A percentile compares a stretch with the other conserved stretches of the same genome.
phyloP scores from a whole-genome alignment of 2,113 vertebrate genomes.

The Potamarius usumacintae region DNA sequence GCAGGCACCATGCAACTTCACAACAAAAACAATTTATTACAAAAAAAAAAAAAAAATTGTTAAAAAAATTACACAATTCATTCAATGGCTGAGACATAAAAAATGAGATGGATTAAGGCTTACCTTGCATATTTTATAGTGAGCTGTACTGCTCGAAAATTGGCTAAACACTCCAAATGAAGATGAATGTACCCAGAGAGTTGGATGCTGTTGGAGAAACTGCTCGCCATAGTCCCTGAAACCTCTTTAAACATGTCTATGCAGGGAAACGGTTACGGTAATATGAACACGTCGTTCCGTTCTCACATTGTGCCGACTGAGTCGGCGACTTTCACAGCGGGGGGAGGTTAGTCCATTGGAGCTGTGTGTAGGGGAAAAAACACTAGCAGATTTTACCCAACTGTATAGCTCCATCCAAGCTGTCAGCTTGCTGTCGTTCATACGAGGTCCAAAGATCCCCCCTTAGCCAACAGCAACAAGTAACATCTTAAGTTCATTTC shows the following conservation, averaged over 20 bases:
- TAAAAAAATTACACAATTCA: constrained; percentile 7
- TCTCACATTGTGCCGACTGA: constrained; percentile 31
- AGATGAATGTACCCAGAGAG: constrained; percentile 27
- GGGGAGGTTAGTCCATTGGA: constrained; percentile 20
- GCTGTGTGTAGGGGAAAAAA: constrained; percentile 34
- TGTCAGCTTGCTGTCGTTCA: constrained; percentile 38
- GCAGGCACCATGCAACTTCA: constrained; percentile 43
- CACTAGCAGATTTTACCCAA: constrained; percentile 48
- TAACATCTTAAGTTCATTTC: constrained; percentile 47
- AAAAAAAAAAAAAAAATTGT: background rate
- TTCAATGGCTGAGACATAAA: background rate
- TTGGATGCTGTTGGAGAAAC: constrained; percentile 14
- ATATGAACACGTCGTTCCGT: constrained; percentile 38
- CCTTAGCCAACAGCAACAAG: constrained; percentile 55
- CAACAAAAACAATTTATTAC: constrained; percentile 41
- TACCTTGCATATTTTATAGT: constrained; percentile 29
- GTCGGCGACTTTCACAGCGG: constrained; percentile 16
- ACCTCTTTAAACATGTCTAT: constrained; percentile 34
- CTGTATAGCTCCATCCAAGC: constrained; percentile 40
- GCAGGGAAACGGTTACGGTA: constrained; percentile 32
- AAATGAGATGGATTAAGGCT: constrained; percentile 22
- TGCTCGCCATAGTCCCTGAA: constrained; percentile 35
- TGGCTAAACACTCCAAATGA: constrained; percentile 18
- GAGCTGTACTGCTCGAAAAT: constrained; percentile 4
- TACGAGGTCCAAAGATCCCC: constrained; percentile 31